phyloP scores from a whole-genome alignment of 92 coral and sea anemone genomes.

The Montipora capitata region DNA sequence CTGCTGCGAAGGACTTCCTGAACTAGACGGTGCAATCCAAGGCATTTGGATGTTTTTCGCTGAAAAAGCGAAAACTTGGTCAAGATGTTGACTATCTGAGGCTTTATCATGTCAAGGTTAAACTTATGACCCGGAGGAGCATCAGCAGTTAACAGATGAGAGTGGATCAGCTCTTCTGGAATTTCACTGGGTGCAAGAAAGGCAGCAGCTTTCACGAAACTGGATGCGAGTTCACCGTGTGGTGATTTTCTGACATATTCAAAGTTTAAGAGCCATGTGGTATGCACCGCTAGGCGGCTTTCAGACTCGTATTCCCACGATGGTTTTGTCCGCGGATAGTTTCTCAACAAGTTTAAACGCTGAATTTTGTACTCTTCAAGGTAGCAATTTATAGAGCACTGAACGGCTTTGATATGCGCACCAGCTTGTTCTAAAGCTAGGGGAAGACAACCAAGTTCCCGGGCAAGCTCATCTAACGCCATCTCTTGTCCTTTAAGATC shows the following conservation, averaged over 20 bases:
- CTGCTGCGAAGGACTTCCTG: constrained; percentile 16
- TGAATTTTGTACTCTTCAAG: constrained; percentile 65
- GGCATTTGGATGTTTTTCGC: not conserved
- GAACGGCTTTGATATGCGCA: constrained; percentile 36
- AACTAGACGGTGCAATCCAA: constrained; percentile 11
- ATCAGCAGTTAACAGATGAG: constrained; percentile 5
- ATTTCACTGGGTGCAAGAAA: constrained; percentile 51
- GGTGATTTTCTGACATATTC: constrained; percentile 46
- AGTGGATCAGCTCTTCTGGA: constrained; percentile 41
- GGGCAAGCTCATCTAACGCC: constrained; percentile 54
- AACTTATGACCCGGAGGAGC: not conserved
- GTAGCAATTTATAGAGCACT: constrained; percentile 57
- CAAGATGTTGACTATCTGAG: not conserved
- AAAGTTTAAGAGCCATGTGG: constrained; percentile 12
- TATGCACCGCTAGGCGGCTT: constrained; percentile 64
- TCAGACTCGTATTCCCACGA: constrained; percentile 65
- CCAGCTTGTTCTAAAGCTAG: constrained; percentile 20
- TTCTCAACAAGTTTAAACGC: constrained; percentile 52
- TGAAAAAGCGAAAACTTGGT: constrained; percentile 29
- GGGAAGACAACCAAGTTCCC: constrained; percentile 56
- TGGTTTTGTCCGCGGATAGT: constrained; percentile 48
- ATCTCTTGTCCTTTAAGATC: constrained; percentile 12
- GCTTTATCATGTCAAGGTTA: not conserved
- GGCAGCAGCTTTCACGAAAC: constrained; percentile 42
- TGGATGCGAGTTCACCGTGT: constrained; percentile 31